phyloP scores from a whole-genome alignment of 2,888 invertebrate species.

The Tromatobia lineatoria region DNA sequence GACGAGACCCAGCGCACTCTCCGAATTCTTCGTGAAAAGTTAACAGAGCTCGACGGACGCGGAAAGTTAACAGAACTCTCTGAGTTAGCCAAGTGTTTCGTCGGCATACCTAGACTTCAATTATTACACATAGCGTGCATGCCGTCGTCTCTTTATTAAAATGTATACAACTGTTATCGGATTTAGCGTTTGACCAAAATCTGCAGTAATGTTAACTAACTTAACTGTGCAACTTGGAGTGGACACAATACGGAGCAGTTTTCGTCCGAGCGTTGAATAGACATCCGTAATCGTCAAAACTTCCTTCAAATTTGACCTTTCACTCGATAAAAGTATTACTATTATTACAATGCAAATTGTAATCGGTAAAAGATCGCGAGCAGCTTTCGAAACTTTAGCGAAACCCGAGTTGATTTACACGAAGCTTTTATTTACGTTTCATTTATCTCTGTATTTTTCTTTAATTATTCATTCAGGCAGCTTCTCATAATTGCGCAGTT shows the following conservation, averaged over 20 bases:
- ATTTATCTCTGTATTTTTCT: neutral
- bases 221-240: neutral
- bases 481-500: constrained; percentile 1
- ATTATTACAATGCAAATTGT: no score
- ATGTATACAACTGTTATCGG: neutral
- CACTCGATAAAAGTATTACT: no score
- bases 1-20: neutral
- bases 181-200: neutral
- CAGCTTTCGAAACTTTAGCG: neutral
- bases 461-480: neutral
- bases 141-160: neutral
- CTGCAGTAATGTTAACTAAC: neutral
- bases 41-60: neutral
- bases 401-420: neutral
- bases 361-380: no score
- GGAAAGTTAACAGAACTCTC: constrained; percentile 12
- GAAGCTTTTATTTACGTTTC: neutral
- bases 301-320: no score
- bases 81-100: neutral
- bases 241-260: neutral
- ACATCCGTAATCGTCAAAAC: neutral
- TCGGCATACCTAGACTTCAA: neutral
- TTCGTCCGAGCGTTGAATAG: neutral
- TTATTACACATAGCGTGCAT: neutral
- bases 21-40: constrained; percentile 21